phyloP scores from a whole-genome alignment of 2,113 vertebrate genomes.

The Passer montanus region DNA sequence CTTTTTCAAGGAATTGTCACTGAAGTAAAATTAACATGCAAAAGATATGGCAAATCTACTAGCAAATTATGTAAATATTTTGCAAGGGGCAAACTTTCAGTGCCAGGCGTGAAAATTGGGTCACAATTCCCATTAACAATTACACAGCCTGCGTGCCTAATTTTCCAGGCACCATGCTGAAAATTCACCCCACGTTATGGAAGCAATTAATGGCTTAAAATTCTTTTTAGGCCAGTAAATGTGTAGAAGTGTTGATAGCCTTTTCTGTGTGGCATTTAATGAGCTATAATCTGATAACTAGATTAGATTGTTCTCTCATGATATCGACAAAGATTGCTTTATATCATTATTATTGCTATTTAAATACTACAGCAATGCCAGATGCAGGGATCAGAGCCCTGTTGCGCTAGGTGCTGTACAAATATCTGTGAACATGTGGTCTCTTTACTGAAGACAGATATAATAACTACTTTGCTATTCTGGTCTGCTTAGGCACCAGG shows the following conservation, averaged over 20 bases:
- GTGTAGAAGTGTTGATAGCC: constrained; percentile 65
- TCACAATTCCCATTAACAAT: constrained; percentile 72
- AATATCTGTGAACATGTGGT: constrained; percentile 63
- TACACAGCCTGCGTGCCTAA: constrained; percentile 70
- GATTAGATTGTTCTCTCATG: constrained; percentile 65
- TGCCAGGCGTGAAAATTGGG: constrained; percentile 71
- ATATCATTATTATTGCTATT: constrained; percentile 55
- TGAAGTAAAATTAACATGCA: constrained; percentile 66
- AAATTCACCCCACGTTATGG: constrained; percentile 69
- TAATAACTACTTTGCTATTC: constrained; percentile 74
- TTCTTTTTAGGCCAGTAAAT: constrained; percentile 68
- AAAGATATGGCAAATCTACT: constrained; percentile 64
- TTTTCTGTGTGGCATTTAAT: constrained; percentile 65
- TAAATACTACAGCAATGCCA: constrained; percentile 52
- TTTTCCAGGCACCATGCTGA: constrained; percentile 70
- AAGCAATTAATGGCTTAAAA: constrained; percentile 71
- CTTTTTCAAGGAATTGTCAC: constrained; percentile 58
- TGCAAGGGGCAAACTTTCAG: constrained; percentile 72
- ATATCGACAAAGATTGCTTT: constrained; percentile 55
- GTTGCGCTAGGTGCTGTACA: constrained; percentile 61
- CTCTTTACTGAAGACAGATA: constrained; percentile 66
- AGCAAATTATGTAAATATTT: constrained; percentile 75
- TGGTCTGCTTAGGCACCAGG: constrained; percentile 69
- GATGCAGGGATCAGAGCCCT: constrained; percentile 55
- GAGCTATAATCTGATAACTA: constrained; percentile 68